Percentiles rank a stretch among this genome's conserved stretches.
Evolutionary conservation across 2,888 invertebrate species (phyloP).

Genomic region (Hipparchia sbordonii): DNA sequence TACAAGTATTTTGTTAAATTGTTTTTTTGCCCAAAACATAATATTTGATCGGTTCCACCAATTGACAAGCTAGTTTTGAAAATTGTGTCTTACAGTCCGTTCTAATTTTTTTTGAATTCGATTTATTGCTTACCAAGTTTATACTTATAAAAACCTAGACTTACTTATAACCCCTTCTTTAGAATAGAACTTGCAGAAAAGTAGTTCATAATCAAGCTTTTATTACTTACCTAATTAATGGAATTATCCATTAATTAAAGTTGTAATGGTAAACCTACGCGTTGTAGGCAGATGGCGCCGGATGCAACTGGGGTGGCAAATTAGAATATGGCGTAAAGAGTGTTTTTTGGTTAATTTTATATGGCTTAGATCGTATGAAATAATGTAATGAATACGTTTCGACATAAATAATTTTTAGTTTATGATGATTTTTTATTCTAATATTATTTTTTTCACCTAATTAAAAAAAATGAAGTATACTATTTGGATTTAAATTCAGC

Average conservation of each 20-base stretch:
- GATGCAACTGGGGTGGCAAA: slow-evolving; percentile 35
- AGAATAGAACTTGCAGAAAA: too few relatives aligned
- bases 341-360: slow-evolving; percentile 31
- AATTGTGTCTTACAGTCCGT: too few relatives aligned
- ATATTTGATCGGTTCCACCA: too few relatives aligned
- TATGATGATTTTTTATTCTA: neutral
- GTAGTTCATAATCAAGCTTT: neutral
- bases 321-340: slow-evolving; percentile 36
- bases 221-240: neutral
- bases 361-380: slow-evolving; percentile 10
- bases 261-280: slow-evolving; percentile 26
- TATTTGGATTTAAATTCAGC: neutral
- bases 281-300: slow-evolving; percentile 36
- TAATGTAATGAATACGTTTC: neutral
- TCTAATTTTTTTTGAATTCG: too few relatives aligned
- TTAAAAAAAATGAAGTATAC: too few relatives aligned
- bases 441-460: too few relatives aligned
- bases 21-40: too few relatives aligned
- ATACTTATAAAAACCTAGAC: too few relatives aligned
- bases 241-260: slow-evolving; percentile 1
- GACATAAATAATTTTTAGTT: neutral
- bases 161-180: too few relatives aligned
- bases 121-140: too few relatives aligned
- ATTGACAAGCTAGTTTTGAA: too few relatives aligned
- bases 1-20: too few relatives aligned